A percentile compares a stretch with the other conserved stretches of the same genome.
Conservation (phyloP, 1,140 invertebrate species). For the Chelonus insularis region DNA sequence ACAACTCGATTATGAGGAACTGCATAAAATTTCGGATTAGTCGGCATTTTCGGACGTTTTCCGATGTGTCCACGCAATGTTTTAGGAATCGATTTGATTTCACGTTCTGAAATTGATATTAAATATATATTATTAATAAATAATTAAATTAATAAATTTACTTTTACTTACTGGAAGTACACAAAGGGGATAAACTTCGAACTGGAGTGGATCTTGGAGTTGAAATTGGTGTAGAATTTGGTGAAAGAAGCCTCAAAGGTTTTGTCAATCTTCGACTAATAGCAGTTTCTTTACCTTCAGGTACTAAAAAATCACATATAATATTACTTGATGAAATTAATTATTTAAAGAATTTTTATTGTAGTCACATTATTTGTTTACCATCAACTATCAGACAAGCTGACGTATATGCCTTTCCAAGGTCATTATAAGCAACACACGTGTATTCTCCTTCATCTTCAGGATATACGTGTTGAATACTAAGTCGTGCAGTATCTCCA, state of each 20-base stretch:
- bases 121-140: too few relatives aligned
- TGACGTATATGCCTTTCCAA: conserved; percentile 77
- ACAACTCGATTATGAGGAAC: conserved; percentile 83
- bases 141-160: conserved; percentile 6
- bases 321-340: neutral
- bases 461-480: conserved; percentile 76
- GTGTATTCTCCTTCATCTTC: conserved; percentile 90
- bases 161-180: conserved; percentile 23
- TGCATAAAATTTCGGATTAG: conserved; percentile 78
- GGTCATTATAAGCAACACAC: conserved; percentile 78
- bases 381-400: conserved; percentile 80
- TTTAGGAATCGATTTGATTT: conserved; percentile 41
- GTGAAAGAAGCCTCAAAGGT: conserved; percentile 68
- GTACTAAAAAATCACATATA: conserved; percentile 66
- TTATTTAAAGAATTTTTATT: conserved; percentile 1
- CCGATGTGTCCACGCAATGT: conserved; percentile 36
- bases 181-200: conserved; percentile 66
- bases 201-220: conserved; percentile 73
- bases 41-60: conserved; percentile 54
- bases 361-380: conserved; percentile 50
- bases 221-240: conserved; percentile 71
- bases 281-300: conserved; percentile 78
- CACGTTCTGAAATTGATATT: conserved; percentile 45
- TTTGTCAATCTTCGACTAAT: conserved; percentile 69
- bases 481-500: conserved; percentile 68